Evolutionary conservation across 2,797 vertebrate genomes (phyloP).

Genomic region (Catostomus latipinnis): DNA sequence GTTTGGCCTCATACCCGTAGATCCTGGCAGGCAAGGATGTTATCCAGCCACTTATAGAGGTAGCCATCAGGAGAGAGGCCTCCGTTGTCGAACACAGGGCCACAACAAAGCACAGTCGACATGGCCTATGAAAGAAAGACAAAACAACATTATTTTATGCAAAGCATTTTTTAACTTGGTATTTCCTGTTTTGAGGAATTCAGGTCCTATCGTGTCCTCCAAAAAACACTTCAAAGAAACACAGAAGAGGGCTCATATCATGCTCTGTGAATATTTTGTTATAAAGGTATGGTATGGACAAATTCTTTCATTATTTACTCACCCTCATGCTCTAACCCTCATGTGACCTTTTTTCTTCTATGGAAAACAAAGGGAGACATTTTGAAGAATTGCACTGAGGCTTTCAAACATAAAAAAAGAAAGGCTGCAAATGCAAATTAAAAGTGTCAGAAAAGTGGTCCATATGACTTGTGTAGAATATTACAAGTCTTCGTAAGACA

Average conservation of each 20-base stretch:
- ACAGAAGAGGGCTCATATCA: constrained; percentile 17
- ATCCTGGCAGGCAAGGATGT: constrained; percentile 97
- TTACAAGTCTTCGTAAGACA: too few species aligned
- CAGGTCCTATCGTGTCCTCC: constrained; percentile 25
- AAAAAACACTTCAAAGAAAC: constrained; percentile 20
- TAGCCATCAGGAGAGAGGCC: constrained; percentile 97
- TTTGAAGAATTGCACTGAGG: too few species aligned
- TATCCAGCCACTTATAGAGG: constrained; percentile 99
- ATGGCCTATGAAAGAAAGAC: constrained; percentile 83
- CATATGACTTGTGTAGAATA: too few species aligned
- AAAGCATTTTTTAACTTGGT: constrained; percentile 30
- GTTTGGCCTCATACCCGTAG: constrained; percentile 80
- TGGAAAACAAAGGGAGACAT: too few species aligned
- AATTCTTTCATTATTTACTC: too few species aligned
- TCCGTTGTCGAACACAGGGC: constrained; percentile 97
- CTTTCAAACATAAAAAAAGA: too few species aligned
- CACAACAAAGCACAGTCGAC: constrained; percentile 97
- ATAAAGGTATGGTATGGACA: too few species aligned
- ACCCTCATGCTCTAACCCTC: too few species aligned
- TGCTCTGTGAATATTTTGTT: not conserved
- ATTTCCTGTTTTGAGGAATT: constrained; percentile 47
- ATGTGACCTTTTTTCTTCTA: too few species aligned
- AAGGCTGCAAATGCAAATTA: too few species aligned
- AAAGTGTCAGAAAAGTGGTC: too few species aligned
- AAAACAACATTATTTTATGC: constrained; percentile 21